Evolutionary conservation across 1,140 invertebrate genomes (phyloP).

Genomic region (Aphaenogaster ashmeadi): DNA sequence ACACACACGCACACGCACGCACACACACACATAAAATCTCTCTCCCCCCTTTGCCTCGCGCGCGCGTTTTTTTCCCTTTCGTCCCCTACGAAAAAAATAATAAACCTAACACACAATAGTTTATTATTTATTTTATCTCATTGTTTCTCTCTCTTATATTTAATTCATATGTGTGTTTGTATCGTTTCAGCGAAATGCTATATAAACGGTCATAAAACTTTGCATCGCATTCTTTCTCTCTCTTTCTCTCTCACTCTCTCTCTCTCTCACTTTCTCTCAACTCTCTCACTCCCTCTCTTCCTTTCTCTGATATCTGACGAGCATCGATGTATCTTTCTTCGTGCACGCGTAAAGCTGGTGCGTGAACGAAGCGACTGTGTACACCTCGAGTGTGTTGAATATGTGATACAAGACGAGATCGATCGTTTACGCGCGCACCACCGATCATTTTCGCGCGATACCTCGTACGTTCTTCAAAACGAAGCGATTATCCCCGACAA

Average conservation of each 20-base stretch:
- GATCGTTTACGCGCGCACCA: constrained; percentile 2
- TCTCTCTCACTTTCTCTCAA: background rate
- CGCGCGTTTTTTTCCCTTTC: constrained; percentile 71
- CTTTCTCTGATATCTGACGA: constrained; percentile 36
- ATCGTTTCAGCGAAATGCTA: constrained; percentile 61
- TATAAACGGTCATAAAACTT: constrained; percentile 63
- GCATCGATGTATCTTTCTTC: constrained; percentile 19
- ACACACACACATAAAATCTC: background rate
- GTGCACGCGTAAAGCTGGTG: constrained; percentile 20
- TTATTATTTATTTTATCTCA: constrained; percentile 81
- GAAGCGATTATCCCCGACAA: background rate
- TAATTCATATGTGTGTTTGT: constrained; percentile 75
- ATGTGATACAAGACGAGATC: constrained; percentile 17
- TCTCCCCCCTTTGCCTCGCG: constrained; percentile 44
- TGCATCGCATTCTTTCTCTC: constrained; percentile 24
- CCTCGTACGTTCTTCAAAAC: background rate
- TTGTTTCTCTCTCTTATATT: constrained; percentile 77
- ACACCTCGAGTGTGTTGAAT: background rate
- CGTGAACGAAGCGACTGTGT: constrained; percentile 28
- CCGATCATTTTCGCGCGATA: background rate
- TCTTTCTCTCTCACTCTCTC: constrained; percentile 6
- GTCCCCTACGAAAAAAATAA: constrained; percentile 79
- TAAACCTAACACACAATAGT: constrained; percentile 81
- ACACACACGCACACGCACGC: background rate
- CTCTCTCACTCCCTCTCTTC: constrained; percentile 1